A percentile compares a stretch with the other conserved stretches of the same genome.
Evolutionary conservation across 2,797 vertebrate species (phyloP).

Genomic region (Pogoniulus pusillus): DNA sequence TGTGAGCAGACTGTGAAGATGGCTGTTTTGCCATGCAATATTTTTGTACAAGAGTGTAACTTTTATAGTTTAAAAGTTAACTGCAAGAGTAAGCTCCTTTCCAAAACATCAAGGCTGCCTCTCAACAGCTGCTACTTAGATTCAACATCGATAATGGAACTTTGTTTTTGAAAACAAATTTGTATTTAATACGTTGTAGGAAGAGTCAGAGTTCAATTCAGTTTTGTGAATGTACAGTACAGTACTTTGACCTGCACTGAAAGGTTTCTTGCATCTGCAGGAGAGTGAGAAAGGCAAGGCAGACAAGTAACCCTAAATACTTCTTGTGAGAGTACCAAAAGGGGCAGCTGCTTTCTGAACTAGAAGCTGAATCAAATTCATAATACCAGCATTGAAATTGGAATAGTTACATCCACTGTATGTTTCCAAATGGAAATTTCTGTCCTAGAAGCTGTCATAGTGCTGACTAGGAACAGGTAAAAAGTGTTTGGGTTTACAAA

Average conservation of each 20-base stretch:
- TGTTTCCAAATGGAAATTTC: not conserved
- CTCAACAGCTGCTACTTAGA: slow-evolving; percentile 39
- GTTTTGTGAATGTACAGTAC: slow-evolving; percentile 57
- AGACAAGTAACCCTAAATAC: slow-evolving; percentile 31
- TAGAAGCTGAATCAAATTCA: not conserved
- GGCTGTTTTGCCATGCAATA: slow-evolving; percentile 54
- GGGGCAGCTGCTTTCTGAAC: slow-evolving; percentile 34
- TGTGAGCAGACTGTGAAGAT: slow-evolving; percentile 66
- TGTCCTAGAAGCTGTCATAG: not conserved
- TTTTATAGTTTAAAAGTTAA: slow-evolving; percentile 14
- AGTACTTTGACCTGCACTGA: slow-evolving; percentile 7
- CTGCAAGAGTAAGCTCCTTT: not conserved
- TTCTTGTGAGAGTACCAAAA: not conserved
- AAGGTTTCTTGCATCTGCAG: not conserved
- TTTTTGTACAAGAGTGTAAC: slow-evolving; percentile 59
- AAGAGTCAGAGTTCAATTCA: slow-evolving; percentile 2
- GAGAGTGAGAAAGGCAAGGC: not conserved
- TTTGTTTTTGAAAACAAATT: slow-evolving; percentile 30
- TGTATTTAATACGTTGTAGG: slow-evolving; percentile 23
- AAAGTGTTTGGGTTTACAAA: not conserved
- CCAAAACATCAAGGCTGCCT: slow-evolving; percentile 43
- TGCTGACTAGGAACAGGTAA: not conserved
- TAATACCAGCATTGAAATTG: too few species aligned
- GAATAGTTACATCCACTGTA: not conserved
- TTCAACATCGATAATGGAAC: not conserved